Conservation (phyloP, 2,797 vertebrate species). For the Clarias laeviceps region DNA sequence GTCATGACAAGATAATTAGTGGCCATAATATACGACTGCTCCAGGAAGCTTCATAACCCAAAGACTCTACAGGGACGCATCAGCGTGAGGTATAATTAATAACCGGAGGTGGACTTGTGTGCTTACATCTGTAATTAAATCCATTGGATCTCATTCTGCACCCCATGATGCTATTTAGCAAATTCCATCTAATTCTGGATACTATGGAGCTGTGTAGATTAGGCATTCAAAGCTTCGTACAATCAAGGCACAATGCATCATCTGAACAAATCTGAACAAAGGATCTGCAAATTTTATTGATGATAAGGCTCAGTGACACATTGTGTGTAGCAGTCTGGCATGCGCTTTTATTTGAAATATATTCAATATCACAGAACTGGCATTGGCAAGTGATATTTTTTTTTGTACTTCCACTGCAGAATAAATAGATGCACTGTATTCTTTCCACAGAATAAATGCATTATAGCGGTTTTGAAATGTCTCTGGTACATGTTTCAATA, state of each 20-base stretch:
- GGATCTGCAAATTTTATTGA: background rate
- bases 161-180: slow-evolving; percentile 24
- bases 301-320: slow-evolving; percentile 1
- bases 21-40: background rate
- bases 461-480: background rate
- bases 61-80: slow-evolving; percentile 25
- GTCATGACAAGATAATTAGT: slow-evolving; percentile 17
- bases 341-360: background rate
- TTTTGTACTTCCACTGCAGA: background rate
- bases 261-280: slow-evolving; percentile 1
- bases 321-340: background rate
- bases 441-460: background rate
- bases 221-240: background rate
- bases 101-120: slow-evolving; percentile 30
- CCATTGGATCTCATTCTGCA: slow-evolving; percentile 19
- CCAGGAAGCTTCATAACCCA: slow-evolving; percentile 26
- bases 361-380: slow-evolving; percentile 11
- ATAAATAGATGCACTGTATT: slow-evolving; percentile 1
- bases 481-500: background rate
- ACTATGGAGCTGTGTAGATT: background rate
- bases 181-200: slow-evolving; percentile 10
- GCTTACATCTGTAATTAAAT: slow-evolving; percentile 38
- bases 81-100: slow-evolving; percentile 42
- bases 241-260: background rate
- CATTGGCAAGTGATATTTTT: background rate